Base-by-base conservation (phyloP, 2,797 vertebrate genomes). In the Sitta carolinensis region DNA sequence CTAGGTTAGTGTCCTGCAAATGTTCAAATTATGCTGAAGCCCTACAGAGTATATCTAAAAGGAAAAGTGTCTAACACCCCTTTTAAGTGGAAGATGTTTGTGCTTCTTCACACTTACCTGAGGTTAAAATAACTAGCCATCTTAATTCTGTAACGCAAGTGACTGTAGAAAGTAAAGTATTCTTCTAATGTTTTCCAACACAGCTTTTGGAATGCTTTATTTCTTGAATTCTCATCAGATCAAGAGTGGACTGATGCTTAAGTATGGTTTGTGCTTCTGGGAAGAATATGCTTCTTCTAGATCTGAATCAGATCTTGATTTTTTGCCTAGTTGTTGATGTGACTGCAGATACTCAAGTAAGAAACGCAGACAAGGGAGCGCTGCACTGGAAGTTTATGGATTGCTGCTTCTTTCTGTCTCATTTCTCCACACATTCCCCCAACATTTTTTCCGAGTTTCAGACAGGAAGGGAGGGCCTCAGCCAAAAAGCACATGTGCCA, bases 211-310 rank as follows among this genome's bases (percentile, higher is more conserved):
- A 63, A 40, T 52, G 16, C 34, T 43, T 74, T 76, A n/a, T 64
- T 84, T 84, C 18, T 86, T 64, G 50, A 52, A 25, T 70, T 70
- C 34, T 67, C 13, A 17, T 52, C 36, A 57, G 29, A 48, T 75
- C 13, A 11, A 50, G 52, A 74, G 26, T 38, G 23, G 34, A 17
- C 11, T 48, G n/a, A 16, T 52, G 1, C 29, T 79, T 36, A 6
- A 1, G 0, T 68, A 22, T 13, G 2, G 27, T n/a, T 83, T 3
- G 0, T 48, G 40, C 22, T 67, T 70, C n/a, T 68, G 36, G 9
- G 29, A 13, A 80, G 16, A 55, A 17, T 16, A 9, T 42, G 8
- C 23, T 16, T 3, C 23, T 30, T 32, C 25, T 43, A 67, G 45
- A 45, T 67, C 52, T 64, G 68, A 34, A 57, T 50, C 27, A 22